Percentiles rank a stretch among this genome's conserved stretches.
These are phyloP conservation scores for Ictalurus punctatus DNA, from an alignment of 2,113 vertebrate genomes.

Conservation along the genomic window DNA sequence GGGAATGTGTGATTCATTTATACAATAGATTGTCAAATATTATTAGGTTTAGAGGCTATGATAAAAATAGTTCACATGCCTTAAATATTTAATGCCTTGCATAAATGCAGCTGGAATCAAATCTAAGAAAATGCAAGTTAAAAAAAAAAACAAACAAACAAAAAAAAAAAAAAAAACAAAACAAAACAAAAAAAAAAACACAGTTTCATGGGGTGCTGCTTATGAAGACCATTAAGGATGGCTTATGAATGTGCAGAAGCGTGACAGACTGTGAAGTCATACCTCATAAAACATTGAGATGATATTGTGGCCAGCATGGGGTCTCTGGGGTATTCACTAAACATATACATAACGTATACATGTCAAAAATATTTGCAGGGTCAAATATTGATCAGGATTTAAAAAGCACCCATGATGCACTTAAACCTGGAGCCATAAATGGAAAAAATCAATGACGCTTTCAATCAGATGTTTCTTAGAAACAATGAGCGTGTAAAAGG, in stretches of 20 bases:
- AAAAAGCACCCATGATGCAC: constrained; percentile 51
- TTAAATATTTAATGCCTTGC: constrained; percentile 26
- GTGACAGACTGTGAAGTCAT: constrained; percentile 29
- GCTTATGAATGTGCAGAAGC: constrained; percentile 21
- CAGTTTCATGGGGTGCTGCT: neutral
- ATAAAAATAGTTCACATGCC: constrained; percentile 30
- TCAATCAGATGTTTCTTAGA: constrained; percentile 37
- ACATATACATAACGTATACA: constrained; percentile 46
- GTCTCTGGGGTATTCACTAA: constrained; percentile 31
- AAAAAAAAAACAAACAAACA: too few species aligned
- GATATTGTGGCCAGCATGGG: neutral
- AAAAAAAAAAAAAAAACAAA: neutral
- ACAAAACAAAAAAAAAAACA: neutral
- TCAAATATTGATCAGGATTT: constrained; percentile 53
- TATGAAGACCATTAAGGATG: constrained; percentile 2
- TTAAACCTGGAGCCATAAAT: constrained; percentile 45
- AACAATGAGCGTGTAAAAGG: neutral
- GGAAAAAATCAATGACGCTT: constrained; percentile 48
- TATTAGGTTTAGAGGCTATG: constrained; percentile 26
- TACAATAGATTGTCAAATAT: constrained; percentile 12
- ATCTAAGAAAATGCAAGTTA: neutral
- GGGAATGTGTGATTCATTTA: neutral
- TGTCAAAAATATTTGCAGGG: constrained; percentile 54
- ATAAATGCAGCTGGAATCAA: neutral
- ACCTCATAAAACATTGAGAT: constrained; percentile 33